These are phyloP conservation scores for Tiaroga cobitis DNA, from an alignment of 2,797 vertebrate genomes.

Conservation along the genomic window DNA sequence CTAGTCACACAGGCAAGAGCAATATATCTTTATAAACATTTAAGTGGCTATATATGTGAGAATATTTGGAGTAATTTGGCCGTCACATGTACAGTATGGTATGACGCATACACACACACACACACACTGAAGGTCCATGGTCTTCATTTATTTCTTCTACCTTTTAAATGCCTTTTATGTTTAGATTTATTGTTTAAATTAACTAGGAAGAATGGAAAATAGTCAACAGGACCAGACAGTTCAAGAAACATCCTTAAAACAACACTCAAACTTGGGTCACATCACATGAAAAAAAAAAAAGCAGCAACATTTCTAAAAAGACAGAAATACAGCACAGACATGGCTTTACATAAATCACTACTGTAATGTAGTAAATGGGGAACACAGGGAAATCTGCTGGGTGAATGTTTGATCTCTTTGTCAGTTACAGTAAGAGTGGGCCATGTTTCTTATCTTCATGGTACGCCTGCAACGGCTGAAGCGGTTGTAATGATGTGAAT, in stretches of 20 bases:
- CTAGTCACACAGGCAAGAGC: too few relatives aligned
- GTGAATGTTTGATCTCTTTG: background rate
- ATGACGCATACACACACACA: background rate
- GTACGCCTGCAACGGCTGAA: background rate
- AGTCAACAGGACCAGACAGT: too few relatives aligned
- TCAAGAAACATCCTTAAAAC: too few relatives aligned
- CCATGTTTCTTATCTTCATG: constrained; percentile 1
- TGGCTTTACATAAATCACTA: background rate
- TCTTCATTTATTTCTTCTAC: background rate
- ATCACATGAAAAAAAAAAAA: background rate
- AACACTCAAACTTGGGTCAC: background rate
- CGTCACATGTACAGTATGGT: background rate
- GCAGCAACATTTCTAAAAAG: background rate
- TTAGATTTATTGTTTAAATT: background rate
- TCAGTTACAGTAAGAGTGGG: background rate
- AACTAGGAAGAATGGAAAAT: background rate
- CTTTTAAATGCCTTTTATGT: background rate
- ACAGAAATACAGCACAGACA: background rate
- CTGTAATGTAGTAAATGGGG: background rate
- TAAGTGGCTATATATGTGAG: background rate
- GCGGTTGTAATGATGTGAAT: constrained; percentile 32
- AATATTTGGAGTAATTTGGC: background rate
- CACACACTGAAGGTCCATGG: background rate
- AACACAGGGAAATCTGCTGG: background rate
- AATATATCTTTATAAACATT: too few relatives aligned